Evolutionary conservation across 2,888 invertebrate species (phyloP), one percentile per base, ranked within the genome.

Genomic region (Cryptus armator): DNA sequence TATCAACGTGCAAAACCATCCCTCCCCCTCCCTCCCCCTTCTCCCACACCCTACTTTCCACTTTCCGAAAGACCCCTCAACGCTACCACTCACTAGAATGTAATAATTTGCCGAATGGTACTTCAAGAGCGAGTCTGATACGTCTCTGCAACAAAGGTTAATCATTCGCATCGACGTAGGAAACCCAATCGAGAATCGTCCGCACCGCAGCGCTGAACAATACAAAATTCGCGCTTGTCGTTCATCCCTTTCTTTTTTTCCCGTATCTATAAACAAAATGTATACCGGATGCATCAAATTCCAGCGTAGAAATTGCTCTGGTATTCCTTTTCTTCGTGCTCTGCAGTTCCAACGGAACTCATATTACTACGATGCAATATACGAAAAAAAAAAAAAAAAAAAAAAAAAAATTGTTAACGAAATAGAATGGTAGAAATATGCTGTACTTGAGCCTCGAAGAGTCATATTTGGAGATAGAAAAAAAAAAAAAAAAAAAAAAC

Each of bases 81-180:
- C 66, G 59, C 67, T 64, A 81, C 68, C 29, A 59, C 75, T 44
- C 64, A 44, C 92, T 91, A 92, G 92, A 93, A 93, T 91, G 93
- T 93, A 92, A 92, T 93, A 93, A 93, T 93, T 93, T 91, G 90
- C 51, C 24, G 75, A 71, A 84, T 86, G 85, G 51, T 74, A 56
- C 84, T 86, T 72, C 72, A 78, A 37, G n/a, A 43, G 12, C 51
- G 59, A 75, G 71, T 53, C 59, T 59, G 46, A 48, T 81, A 51
- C 67, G 74, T 84, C 75, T 77, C 70, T 56, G 46, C 67, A 81
- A 83, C 84, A 79, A 87, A 85, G 85, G 79, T 81, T 85, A 83
- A 83, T 75, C 62, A 78, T 70, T 51, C 76, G 53, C 16, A 71
- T 64, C 59, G 48, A 70, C 68, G 74, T 74, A 37, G 70, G 51